Evolutionary conservation across 2,797 vertebrate genomes (phyloP).

Genomic region (Bufotes viridis): DNA sequence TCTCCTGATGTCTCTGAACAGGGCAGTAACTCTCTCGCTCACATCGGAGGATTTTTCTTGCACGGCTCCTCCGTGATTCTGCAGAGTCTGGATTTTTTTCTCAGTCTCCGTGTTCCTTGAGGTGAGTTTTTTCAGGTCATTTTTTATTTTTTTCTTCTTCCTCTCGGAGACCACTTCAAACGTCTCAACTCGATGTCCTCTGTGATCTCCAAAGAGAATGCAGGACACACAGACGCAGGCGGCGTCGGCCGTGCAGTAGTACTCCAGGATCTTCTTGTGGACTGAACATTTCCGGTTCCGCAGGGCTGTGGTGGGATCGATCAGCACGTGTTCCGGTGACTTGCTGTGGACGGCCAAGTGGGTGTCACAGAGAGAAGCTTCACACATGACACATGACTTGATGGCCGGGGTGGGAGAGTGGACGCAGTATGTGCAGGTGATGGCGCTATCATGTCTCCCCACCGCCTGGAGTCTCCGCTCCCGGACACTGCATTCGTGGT

Average conservation of each 20-base stretch:
- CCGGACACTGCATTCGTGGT: neutral
- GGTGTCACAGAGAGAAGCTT: constrained; percentile 73
- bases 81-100: neutral
- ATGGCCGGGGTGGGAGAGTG: constrained; percentile 59
- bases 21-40: constrained; percentile 8
- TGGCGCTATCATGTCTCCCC: neutral
- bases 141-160: constrained; percentile 70
- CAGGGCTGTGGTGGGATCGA: constrained; percentile 63
- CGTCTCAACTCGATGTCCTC: constrained; percentile 73
- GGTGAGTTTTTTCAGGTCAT: constrained; percentile 69
- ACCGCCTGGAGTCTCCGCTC: neutral
- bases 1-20: constrained; percentile 41
- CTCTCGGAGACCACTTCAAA: constrained; percentile 73
- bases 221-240: constrained; percentile 73
- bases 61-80: neutral
- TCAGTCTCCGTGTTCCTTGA: constrained; percentile 1
- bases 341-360: constrained; percentile 74
- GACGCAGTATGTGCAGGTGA: constrained; percentile 72
- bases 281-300: constrained; percentile 64
- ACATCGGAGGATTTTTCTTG: neutral
- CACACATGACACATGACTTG: constrained; percentile 77
- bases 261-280: constrained; percentile 72
- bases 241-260: constrained; percentile 74
- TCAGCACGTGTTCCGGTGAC: constrained; percentile 68
- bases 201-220: constrained; percentile 71